Base-by-base conservation (phyloP, 2,888 invertebrate species). In the Lordiphosa andalusiaca region DNA sequence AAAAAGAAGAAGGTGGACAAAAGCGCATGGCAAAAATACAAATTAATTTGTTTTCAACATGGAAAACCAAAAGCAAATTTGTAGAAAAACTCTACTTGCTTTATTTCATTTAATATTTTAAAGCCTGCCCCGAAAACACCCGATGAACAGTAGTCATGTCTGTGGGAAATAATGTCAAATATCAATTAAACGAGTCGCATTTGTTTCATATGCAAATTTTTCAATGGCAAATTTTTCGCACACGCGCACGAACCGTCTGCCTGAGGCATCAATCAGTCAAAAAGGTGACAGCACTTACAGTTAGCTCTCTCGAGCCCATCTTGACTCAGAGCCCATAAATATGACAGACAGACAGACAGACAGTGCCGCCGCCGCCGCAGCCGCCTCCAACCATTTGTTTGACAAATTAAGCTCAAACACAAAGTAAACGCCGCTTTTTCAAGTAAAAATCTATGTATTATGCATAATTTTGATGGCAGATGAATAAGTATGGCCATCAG, bases 261-360 rank as follows among this genome's bases (percentile, higher is more conserved):
- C 70, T 19, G 49, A 40, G 58, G 70, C 67, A 61, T 59, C 77
- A 81, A 81, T 76, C 71, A 68, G 59, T 73, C 78, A 76, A 58
- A 56, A 50, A 60, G 48, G 38, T 41, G 30, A 53, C 48, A 54
- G 44, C 62, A 62, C 42, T 49, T 48, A 36, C 23, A 41, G 62
- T 16, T 47, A 40, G 25, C 62, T 36, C 16, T 36, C 16, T 35
- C 6, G 37, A 47, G 44, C 5, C 49, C 30, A 30, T 30, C 30
- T 30, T 30, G 30, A 30, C 30, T 48, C 53, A 49, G 30, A 52
- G 36, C 49, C 30, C 52, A 39, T 46, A 72, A 69, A 60, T 57
- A 62, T 60, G 76, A 69, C 62, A 71, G 54, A 33, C 47, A 42
- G 25, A 42, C 51, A 44, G 44, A 44, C 33, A 44, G 33, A 47